Evolutionary conservation across 2,888 invertebrate species (phyloP), one percentile per base, ranked within the genome.

Genomic region (Cataglyphis rosenhaueri): DNA sequence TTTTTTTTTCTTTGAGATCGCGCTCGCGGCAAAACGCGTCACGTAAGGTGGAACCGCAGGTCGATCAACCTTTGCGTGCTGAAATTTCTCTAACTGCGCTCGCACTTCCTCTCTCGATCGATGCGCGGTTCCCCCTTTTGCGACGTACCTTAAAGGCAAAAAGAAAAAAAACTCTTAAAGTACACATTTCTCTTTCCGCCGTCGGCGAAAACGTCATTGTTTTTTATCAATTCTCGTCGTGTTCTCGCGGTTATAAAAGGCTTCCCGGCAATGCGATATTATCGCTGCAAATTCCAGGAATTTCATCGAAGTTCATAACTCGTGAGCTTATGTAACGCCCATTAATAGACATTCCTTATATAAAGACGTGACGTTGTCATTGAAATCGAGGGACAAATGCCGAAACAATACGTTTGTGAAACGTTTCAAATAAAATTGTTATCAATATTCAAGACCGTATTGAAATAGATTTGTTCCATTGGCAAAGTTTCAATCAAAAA

Each of bases 11-110:
- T 86, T 82, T 57, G 85, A 73, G 87, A 75, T 85, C 84, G 84
- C 52, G 61, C 82, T 81, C 66, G 64, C 35, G 61, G 85, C 62
- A 48, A 65, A 64, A 68, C 75, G 73, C 32, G 81, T 85, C 84
- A 82, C 78, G 71, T 64, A 70, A 78, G 78, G 64, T 68, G 70
- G 81, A 65, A 76, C 78, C 85, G 64, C 66, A 65, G 59, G 38
- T 74, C 84, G 85, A 88, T 88, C 88, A 70, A 48, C 75, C 78
- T 78, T 74, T 62, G 32, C 82, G 74, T 68, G 70, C 85, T 85
- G 75, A 78, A 79, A 79, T 79, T 79, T 79, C 71, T 79, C 59
- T 79, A 79, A 79, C 78, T 79, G 81, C 62, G 59, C 75, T 76
- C 81, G 75, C 75, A 65, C 76, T 76, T 82, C 82, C 65, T 82